Conservation (phyloP, 2,113 vertebrate species). For the Dromas ardeola region DNA sequence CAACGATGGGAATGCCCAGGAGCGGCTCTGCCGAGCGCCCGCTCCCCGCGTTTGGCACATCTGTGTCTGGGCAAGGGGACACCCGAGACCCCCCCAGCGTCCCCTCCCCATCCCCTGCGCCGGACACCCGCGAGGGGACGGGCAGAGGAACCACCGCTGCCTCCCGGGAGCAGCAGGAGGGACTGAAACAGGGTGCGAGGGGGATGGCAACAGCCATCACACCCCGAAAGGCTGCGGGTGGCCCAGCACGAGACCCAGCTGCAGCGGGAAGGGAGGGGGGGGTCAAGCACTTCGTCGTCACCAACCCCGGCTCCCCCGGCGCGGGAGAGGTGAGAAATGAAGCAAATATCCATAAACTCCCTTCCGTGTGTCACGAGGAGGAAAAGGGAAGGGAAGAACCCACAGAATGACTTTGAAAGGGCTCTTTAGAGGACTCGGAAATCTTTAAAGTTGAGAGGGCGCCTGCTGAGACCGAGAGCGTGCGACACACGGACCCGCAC, state of each 20-base stretch:
- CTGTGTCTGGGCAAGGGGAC: not conserved
- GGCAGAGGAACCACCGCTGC: not conserved
- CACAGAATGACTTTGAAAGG: not conserved
- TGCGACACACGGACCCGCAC: too few relatives aligned
- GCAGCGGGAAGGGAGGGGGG: not conserved
- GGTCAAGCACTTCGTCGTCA: not conserved
- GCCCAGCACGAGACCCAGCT: not conserved
- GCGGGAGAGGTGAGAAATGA: not conserved
- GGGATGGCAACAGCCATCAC: not conserved
- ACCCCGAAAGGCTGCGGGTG: not conserved
- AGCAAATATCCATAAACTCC: not conserved
- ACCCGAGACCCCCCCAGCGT: not conserved
- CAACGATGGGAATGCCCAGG: not conserved
- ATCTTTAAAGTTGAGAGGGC: not conserved
- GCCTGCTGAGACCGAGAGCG: not conserved
- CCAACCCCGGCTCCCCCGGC: not conserved
- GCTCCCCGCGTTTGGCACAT: constrained; percentile 49
- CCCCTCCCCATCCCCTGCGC: not conserved
- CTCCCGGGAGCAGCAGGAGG: not conserved
- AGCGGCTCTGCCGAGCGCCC: constrained; percentile 7
- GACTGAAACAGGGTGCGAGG: fast-evolving
- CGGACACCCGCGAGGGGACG: not conserved
- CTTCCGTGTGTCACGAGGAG: fast-evolving
- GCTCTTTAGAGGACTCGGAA: not conserved
- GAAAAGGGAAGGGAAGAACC: not conserved